Conservation (phyloP, 1,140 invertebrate species). For the Pseudomyrmex flavicornis region DNA sequence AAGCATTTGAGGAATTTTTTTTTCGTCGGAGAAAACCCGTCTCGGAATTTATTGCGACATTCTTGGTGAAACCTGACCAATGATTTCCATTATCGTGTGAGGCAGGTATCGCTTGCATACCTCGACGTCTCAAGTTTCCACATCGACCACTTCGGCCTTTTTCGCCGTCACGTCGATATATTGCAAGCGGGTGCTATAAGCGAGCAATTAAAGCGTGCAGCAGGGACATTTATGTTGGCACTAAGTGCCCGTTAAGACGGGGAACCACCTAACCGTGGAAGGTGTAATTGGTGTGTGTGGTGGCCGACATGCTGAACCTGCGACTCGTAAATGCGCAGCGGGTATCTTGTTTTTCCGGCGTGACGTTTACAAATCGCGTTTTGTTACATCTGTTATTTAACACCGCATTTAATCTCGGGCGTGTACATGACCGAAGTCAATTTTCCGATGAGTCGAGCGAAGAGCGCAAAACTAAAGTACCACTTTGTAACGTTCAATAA, state of each 20-base stretch:
- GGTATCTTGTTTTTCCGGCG: constrained; percentile 75
- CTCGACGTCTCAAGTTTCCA: constrained; percentile 18
- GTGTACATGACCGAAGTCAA: too few species aligned
- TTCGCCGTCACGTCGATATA: constrained; percentile 37
- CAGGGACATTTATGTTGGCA: constrained; percentile 81
- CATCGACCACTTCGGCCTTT: not conserved
- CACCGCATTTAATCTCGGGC: not conserved
- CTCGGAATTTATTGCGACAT: constrained; percentile 33
- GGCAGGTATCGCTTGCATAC: constrained; percentile 18
- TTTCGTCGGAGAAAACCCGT: not conserved
- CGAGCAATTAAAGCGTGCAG: constrained; percentile 80
- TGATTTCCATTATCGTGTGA: not conserved
- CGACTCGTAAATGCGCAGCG: constrained; percentile 81
- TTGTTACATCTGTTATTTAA: constrained; percentile 11
- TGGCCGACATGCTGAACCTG: constrained; percentile 76
- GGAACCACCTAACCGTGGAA: constrained; percentile 80
- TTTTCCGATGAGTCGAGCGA: not conserved
- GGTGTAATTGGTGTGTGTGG: constrained; percentile 78
- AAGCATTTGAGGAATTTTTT: constrained; percentile 1
- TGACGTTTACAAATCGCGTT: constrained; percentile 33
- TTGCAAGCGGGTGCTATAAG: constrained; percentile 73
- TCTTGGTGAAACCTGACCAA: not conserved
- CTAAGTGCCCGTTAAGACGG: constrained; percentile 82
- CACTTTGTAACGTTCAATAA: not conserved
- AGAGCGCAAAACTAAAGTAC: not conserved